Percentiles rank a stretch among this genome's conserved stretches.
Evolutionary conservation across 2,888 invertebrate species (phyloP).

Genomic region (Leucoma salicis): DNA sequence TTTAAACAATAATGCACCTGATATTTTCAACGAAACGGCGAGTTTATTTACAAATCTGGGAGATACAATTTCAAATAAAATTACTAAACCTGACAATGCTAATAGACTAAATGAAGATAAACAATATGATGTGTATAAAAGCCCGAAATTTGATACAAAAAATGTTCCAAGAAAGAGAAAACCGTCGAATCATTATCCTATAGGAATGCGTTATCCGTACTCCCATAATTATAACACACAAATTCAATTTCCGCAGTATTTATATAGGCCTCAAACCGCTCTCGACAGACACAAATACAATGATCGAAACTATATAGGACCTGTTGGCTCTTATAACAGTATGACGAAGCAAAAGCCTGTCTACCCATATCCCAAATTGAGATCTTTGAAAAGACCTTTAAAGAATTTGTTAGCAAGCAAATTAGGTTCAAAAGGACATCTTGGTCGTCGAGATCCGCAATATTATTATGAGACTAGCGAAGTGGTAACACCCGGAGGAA

Average conservation of each 20-base stretch:
- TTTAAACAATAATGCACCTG: conserved; percentile 22
- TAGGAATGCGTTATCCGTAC: conserved; percentile 5
- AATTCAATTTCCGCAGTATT: conserved; percentile 10
- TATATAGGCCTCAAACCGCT: conserved; percentile 5
- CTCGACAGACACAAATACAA: conserved; percentile 2
- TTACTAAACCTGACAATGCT: not conserved
- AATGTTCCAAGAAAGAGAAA: conserved; percentile 4
- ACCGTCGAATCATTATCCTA: conserved; percentile 13
- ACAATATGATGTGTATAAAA: not conserved
- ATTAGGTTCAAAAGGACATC: conserved; percentile 14
- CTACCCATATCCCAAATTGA: conserved; percentile 16
- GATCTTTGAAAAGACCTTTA: conserved; percentile 17
- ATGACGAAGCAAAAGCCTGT: conserved; percentile 6
- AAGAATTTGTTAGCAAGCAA: conserved; percentile 18
- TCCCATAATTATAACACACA: conserved; percentile 5
- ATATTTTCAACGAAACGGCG: conserved; percentile 60
- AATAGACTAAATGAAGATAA: no score
- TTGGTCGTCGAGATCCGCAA: conserved; percentile 24
- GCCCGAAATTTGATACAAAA: conserved; percentile 11
- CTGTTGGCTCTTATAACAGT: conserved; percentile 7
- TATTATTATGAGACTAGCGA: conserved; percentile 52
- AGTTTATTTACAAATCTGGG: conserved; percentile 51
- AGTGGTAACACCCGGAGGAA: conserved; percentile 39
- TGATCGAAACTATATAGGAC: not conserved
- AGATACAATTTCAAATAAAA: not conserved